These are phyloP conservation scores for Tachysurus vachellii DNA, from an alignment of 2,113 vertebrate genomes.

Conservation along the genomic window DNA sequence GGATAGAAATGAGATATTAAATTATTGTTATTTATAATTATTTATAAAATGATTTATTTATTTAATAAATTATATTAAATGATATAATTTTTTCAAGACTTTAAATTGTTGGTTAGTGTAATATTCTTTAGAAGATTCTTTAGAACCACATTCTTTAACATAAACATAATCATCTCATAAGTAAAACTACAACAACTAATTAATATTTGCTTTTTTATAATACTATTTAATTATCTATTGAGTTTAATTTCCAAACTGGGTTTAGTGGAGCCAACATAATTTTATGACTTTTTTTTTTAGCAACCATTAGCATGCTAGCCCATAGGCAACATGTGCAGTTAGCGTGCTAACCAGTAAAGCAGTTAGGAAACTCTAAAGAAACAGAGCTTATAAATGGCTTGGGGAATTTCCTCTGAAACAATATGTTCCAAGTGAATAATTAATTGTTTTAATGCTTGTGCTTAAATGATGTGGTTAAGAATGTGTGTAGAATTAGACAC, in stretches of 20 bases:
- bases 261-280: not conserved
- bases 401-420: not conserved
- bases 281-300: not conserved
- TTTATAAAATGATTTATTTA: too few relatives aligned
- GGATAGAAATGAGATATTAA: not conserved
- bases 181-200: not conserved
- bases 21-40: not conserved
- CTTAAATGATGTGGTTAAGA: not conserved
- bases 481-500: not conserved
- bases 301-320: not conserved
- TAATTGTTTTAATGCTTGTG: not conserved
- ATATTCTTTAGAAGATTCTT: not conserved
- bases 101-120: not conserved
- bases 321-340: not conserved
- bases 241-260: not conserved
- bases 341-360: not conserved
- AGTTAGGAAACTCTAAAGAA: not conserved
- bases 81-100: too few relatives aligned
- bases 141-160: not conserved
- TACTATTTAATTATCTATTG: not conserved
- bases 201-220: not conserved
- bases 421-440: not conserved
- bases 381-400: not conserved
- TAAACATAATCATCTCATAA: not conserved
- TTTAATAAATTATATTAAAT: too few relatives aligned